These are phyloP conservation scores for Phyllopteryx taeniolatus DNA, from an alignment of 2,113 vertebrate genomes.

Conservation along the genomic window DNA sequence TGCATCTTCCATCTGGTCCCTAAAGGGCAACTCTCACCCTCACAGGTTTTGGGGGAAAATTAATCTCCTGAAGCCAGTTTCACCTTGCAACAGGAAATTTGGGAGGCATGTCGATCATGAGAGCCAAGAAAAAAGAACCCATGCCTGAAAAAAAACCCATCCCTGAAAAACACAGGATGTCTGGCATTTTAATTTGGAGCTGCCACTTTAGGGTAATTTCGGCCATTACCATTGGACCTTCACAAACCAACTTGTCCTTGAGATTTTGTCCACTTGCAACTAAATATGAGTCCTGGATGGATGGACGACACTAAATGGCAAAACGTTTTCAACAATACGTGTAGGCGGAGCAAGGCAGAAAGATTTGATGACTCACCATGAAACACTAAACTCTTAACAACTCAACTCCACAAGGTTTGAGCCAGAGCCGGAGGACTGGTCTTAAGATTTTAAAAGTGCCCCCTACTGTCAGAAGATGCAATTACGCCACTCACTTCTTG, in stretches of 20 bases:
- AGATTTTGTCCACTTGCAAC: not conserved
- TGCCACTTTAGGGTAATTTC: not conserved
- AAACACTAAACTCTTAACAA: not conserved
- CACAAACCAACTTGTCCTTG: not conserved
- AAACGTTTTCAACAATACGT: not conserved
- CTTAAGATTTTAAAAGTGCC: not conserved
- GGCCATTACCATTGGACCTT: not conserved
- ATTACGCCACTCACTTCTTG: not conserved
- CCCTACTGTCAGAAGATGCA: not conserved
- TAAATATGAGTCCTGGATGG: not conserved
- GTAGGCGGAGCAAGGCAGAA: not conserved
- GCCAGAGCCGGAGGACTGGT: too few relatives aligned
- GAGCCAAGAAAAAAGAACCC: not conserved
- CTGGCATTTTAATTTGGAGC: not conserved
- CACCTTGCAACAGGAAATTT: not conserved
- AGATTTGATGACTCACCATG: not conserved
- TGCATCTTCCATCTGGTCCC: conserved; percentile 9
- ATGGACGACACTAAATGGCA: not conserved
- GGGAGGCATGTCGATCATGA: not conserved
- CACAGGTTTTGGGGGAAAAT: not conserved
- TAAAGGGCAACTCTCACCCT: not conserved
- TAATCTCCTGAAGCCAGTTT: not conserved
- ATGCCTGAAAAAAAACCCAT: too few relatives aligned
- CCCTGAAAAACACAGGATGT: not conserved
- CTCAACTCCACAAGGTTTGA: too few relatives aligned